Conservation (phyloP, 2,113 vertebrate species). For the Bufo gargarizans region DNA sequence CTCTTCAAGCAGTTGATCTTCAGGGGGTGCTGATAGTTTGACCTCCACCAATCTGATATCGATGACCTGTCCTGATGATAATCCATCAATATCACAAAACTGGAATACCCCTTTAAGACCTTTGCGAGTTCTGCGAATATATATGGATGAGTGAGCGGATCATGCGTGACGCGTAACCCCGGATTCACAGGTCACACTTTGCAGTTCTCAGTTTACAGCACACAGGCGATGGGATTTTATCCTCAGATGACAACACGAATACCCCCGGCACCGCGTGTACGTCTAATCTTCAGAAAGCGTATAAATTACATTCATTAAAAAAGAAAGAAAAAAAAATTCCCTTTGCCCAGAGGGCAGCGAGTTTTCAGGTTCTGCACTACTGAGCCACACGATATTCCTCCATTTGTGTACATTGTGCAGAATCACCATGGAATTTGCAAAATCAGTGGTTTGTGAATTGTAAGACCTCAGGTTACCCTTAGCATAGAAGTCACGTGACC, state of each 20-base stretch:
- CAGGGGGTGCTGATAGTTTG: too few relatives aligned
- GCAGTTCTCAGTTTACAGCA: neutral
- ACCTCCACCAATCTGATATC: too few relatives aligned
- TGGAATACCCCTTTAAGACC: too few relatives aligned
- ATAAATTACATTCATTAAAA: neutral
- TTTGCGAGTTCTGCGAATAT: too few relatives aligned
- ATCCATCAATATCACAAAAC: too few relatives aligned
- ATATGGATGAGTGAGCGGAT: too few relatives aligned
- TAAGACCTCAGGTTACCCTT: constrained; percentile 46
- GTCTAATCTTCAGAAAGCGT: neutral
- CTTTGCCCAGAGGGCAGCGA: neutral
- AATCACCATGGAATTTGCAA: constrained; percentile 26
- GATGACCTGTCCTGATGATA: too few relatives aligned
- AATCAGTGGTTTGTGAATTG: constrained; percentile 36
- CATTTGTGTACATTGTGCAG: neutral
- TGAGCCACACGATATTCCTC: neutral
- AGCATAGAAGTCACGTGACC: constrained; percentile 1
- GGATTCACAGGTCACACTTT: neutral
- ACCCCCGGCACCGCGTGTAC: neutral
- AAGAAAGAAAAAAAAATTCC: neutral
- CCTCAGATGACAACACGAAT: constrained; percentile 39
- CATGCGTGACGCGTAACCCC: neutral
- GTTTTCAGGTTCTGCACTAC: neutral
- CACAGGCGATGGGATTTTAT: neutral
- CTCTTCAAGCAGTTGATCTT: too few relatives aligned